phyloP scores from a whole-genome alignment of 2,888 invertebrate genomes.

The Celastrina argiolus region DNA sequence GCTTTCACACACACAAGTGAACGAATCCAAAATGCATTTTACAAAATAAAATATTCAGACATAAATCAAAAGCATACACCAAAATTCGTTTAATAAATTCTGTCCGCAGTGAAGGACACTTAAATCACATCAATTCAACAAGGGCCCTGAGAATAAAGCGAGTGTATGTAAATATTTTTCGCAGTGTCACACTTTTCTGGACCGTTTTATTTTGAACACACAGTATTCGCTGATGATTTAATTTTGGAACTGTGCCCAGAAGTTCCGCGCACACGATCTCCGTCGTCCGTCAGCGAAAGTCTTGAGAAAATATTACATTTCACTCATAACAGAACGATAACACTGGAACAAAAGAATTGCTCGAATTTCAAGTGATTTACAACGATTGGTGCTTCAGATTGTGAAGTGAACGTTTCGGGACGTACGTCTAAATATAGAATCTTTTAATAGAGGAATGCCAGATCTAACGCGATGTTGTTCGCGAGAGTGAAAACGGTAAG shows the following conservation, averaged over 20 bases:
- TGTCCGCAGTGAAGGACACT: neutral
- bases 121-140: neutral
- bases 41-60: too few species aligned
- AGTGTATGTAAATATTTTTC: conserved; percentile 23
- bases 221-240: conserved; percentile 58
- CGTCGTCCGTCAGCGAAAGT: conserved; percentile 47
- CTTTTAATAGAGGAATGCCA: conserved; percentile 66
- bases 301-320: conserved; percentile 46
- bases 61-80: conserved; percentile 3
- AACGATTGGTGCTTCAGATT: neutral
- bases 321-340: conserved; percentile 3
- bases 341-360: conserved; percentile 13
- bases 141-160: neutral
- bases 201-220: conserved; percentile 40
- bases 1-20: too few species aligned
- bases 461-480: conserved; percentile 55
- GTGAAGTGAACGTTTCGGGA: conserved; percentile 49
- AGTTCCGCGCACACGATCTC: conserved; percentile 53
- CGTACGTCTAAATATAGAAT: conserved; percentile 64
- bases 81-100: neutral
- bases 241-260: conserved; percentile 71
- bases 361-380: conserved; percentile 15
- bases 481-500: conserved; percentile 57
- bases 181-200: conserved; percentile 27
- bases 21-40: too few species aligned